phyloP scores from a whole-genome alignment of 2,113 vertebrate genomes.

The Brachypodius melanocephalos region DNA sequence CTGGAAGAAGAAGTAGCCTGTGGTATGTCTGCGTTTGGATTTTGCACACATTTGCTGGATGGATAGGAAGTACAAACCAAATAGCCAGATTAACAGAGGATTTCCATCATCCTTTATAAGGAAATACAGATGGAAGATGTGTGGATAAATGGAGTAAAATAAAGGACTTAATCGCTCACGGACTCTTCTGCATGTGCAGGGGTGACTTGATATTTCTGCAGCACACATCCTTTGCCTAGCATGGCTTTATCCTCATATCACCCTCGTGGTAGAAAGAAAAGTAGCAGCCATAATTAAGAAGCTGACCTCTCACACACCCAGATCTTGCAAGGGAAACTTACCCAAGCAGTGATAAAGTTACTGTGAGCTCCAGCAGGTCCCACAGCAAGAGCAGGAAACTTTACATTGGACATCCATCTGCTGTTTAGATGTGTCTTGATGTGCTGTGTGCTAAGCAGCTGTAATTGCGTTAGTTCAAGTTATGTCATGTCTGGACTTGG shows the following conservation, averaged over 20 bases:
- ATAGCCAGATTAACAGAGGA: background rate
- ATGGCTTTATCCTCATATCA: background rate
- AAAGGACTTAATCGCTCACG: accelerated
- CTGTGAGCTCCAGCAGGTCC: background rate
- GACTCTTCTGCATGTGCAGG: background rate
- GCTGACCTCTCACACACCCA: background rate
- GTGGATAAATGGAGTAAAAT: background rate
- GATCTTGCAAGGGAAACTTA: background rate
- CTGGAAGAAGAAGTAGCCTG: background rate
- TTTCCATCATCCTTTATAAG: background rate
- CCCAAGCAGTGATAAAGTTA: background rate
- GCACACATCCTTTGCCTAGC: background rate
- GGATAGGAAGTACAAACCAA: background rate
- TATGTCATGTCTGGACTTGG: background rate
- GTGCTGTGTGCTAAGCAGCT: background rate
- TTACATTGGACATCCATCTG: background rate
- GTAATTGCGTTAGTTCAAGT: background rate
- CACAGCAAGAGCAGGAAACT: background rate
- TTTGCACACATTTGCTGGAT: background rate
- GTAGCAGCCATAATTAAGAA: background rate
- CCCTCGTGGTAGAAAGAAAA: background rate
- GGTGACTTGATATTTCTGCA: background rate
- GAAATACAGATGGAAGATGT: background rate
- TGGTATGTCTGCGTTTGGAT: background rate
- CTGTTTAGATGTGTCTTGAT: background rate